phyloP scores from a whole-genome alignment of 2,797 vertebrate genomes.

The Glossophaga mutica region DNA sequence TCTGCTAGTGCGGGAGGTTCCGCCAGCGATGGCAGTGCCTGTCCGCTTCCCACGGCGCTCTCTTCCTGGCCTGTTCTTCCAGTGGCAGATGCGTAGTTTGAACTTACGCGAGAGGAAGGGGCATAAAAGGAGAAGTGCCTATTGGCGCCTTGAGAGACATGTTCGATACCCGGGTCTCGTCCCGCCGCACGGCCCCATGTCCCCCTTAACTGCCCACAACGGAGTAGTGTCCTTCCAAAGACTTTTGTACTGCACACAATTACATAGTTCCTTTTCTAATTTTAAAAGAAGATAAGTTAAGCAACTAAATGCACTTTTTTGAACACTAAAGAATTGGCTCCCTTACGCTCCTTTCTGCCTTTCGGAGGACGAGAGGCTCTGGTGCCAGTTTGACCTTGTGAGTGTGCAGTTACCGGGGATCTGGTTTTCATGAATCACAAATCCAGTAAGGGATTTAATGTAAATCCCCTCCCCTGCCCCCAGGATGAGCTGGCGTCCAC shows the following conservation, averaged over 20 bases:
- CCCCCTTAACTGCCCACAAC: too few relatives aligned
- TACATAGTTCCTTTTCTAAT: neutral
- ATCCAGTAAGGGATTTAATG: neutral
- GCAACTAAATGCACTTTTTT: neutral
- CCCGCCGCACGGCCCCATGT: rapidly evolving
- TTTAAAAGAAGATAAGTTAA: neutral
- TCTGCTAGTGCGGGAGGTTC: rapidly evolving
- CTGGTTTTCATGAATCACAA: neutral
- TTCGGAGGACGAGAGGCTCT: neutral
- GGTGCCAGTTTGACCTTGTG: neutral
- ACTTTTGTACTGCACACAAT: neutral
- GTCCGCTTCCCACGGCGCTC: rapidly evolving
- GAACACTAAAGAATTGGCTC: neutral
- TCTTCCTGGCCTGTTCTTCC: neutral
- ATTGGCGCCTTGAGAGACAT: neutral
- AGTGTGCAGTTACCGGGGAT: neutral
- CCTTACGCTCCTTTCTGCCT: neutral
- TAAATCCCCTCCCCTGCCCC: neutral
- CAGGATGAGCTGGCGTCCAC: constrained; percentile 90
- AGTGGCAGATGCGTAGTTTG: neutral
- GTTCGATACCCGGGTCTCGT: rapidly evolving
- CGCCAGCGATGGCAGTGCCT: neutral
- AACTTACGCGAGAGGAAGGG: neutral
- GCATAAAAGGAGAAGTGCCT: neutral
- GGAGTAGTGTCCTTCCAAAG: neutral